Conservation (phyloP, 2,888 invertebrate genomes). For the Lasioglossum leucozonium region DNA sequence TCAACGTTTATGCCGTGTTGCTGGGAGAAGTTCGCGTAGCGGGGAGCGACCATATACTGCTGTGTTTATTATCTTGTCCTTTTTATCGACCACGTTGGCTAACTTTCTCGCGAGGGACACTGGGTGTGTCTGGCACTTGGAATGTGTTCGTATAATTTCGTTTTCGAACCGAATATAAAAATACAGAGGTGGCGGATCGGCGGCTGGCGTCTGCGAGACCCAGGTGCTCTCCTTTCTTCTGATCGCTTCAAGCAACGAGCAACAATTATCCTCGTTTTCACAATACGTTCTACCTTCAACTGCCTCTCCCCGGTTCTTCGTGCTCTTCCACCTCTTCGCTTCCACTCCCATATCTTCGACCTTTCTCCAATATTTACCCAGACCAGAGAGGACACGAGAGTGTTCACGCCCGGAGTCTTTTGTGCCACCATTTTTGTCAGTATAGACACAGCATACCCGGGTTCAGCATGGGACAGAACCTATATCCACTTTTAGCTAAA, state of each 20-base stretch:
- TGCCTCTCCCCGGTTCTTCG: no score
- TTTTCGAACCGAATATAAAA: neutral
- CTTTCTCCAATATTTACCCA: no score
- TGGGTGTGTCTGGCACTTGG: neutral
- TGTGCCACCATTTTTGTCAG: no score
- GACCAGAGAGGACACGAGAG: no score
- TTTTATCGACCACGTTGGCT: neutral
- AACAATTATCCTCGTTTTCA: neutral
- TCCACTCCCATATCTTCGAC: no score
- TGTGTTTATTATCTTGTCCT: conserved; percentile 10
- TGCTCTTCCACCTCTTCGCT: no score
- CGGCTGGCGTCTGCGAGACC: neutral
- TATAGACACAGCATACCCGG: no score
- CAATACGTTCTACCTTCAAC: no score
- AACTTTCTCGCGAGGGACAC: neutral
- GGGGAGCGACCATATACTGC: conserved; percentile 29
- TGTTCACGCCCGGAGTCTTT: no score
- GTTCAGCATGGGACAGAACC: no score
- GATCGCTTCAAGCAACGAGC: neutral
- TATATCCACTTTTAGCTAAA: no score
- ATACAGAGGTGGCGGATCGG: no score
- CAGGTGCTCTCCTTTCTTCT: neutral
- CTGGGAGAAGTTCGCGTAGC: conserved; percentile 5
- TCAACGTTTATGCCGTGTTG: neutral
- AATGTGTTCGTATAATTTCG: neutral